A percentile compares a stretch with the other conserved stretches of the same genome.
phyloP scores from a whole-genome alignment of 1,140 invertebrate species.

The Ladona fulva region DNA sequence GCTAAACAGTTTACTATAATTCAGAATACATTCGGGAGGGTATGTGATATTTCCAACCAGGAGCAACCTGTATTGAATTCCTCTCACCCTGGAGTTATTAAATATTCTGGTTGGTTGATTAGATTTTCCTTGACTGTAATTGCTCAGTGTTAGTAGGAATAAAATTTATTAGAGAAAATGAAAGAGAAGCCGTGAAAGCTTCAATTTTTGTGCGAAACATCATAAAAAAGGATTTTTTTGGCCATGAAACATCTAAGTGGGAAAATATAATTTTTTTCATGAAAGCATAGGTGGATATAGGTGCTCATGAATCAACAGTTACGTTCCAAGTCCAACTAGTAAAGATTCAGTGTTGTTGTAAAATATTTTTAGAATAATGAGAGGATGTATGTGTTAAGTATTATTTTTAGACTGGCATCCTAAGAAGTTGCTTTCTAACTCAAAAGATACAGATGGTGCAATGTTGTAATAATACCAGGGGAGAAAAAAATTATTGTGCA shows the following conservation, averaged over 20 bases:
- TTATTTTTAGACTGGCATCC: conserved; percentile 1
- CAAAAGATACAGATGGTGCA: neutral
- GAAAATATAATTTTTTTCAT: neutral
- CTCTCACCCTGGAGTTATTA: neutral
- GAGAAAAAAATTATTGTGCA: too few species aligned
- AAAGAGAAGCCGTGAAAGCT: neutral
- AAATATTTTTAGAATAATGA: neutral
- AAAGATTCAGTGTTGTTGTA: conserved; percentile 2
- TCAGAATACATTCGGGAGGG: neutral
- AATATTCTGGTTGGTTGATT: neutral
- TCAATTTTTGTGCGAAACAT: neutral
- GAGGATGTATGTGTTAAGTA: neutral
- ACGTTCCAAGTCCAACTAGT: conserved; percentile 4
- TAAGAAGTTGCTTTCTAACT: conserved; percentile 1
- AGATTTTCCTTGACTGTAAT: neutral
- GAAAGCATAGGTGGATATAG: neutral
- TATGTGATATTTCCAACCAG: neutral
- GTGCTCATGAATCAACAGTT: conserved; percentile 1
- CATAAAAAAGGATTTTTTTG: neutral
- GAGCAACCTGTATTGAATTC: neutral
- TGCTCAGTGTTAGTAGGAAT: neutral
- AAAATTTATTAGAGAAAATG: neutral
- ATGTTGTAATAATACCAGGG: neutral
- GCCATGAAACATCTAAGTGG: neutral
- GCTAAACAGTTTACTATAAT: neutral